Percentiles rank a stretch among this genome's conserved stretches.
Conservation (phyloP, 2,113 vertebrate species). For the Syrrhaptes paradoxus region DNA sequence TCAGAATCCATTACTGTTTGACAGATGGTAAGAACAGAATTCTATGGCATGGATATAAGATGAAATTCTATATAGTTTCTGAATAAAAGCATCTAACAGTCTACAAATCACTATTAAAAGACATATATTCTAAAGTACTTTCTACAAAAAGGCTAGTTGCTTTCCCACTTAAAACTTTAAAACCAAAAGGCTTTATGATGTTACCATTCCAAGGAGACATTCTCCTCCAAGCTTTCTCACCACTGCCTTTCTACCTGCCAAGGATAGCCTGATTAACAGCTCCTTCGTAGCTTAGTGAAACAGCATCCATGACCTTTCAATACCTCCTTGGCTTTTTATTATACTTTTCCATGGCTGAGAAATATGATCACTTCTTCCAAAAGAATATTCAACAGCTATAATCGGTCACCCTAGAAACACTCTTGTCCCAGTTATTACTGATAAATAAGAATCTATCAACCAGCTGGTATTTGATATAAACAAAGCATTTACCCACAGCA, state of each 20-base stretch:
- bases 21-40: background rate
- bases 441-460: background rate
- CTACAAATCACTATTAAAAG: background rate
- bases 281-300: conserved; percentile 28
- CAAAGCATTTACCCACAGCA: background rate
- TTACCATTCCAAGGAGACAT: conserved; percentile 17
- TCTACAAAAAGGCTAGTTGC: background rate
- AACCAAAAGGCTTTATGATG: background rate
- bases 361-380: conserved; percentile 20
- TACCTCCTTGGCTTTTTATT: conserved; percentile 9
- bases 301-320: background rate
- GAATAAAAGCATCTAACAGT: background rate
- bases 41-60: background rate
- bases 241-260: conserved; percentile 19
- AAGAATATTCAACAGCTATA: background rate
- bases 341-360: background rate
- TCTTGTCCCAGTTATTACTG: background rate
- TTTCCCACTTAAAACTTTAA: background rate
- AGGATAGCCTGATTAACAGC: conserved; percentile 52
- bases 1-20: background rate
- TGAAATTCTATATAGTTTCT: background rate
- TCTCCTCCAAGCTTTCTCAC: background rate
- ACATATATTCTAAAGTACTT: background rate
- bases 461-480: background rate
- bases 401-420: background rate